These are phyloP conservation scores for Drosophila burlai DNA, from an alignment of 1,140 invertebrate genomes.

Conservation along the genomic window DNA sequence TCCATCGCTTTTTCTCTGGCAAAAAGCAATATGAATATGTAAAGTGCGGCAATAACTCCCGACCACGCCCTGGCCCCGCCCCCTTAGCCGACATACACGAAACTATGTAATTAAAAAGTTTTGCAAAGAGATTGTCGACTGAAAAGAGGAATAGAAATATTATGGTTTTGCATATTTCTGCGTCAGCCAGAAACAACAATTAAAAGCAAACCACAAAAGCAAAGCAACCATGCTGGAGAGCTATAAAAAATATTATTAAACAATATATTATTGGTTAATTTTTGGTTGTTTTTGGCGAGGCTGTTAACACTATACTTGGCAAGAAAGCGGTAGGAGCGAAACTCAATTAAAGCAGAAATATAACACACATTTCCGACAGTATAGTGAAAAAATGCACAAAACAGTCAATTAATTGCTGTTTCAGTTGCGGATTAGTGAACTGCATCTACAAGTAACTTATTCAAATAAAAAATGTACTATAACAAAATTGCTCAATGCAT, in stretches of 20 bases:
- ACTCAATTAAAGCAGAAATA: conserved; percentile 37
- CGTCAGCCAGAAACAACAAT: conserved; percentile 52
- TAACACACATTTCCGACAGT: background rate
- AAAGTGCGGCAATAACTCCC: conserved; percentile 19
- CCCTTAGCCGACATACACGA: conserved; percentile 18
- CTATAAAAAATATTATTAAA: conserved; percentile 42
- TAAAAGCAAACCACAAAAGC: conserved; percentile 47
- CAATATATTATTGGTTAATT: conserved; percentile 29
- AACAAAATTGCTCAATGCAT: background rate
- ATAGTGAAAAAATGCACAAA: background rate
- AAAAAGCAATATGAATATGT: conserved; percentile 20
- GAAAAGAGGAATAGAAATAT: conserved; percentile 23
- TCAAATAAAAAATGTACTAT: background rate
- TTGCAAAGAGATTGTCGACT: conserved; percentile 41
- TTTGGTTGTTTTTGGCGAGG: conserved; percentile 23
- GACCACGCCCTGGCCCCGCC: background rate
- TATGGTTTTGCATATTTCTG: conserved; percentile 53
- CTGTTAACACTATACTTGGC: conserved; percentile 3
- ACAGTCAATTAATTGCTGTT: background rate
- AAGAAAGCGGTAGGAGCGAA: background rate
- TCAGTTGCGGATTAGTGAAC: background rate
- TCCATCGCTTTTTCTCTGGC: background rate
- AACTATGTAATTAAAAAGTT: conserved; percentile 77
- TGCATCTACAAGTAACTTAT: background rate
- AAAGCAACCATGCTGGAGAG: conserved; percentile 1